Evolutionary conservation across 2,888 invertebrate species (phyloP).

Genomic region (Polyploca ridens): DNA sequence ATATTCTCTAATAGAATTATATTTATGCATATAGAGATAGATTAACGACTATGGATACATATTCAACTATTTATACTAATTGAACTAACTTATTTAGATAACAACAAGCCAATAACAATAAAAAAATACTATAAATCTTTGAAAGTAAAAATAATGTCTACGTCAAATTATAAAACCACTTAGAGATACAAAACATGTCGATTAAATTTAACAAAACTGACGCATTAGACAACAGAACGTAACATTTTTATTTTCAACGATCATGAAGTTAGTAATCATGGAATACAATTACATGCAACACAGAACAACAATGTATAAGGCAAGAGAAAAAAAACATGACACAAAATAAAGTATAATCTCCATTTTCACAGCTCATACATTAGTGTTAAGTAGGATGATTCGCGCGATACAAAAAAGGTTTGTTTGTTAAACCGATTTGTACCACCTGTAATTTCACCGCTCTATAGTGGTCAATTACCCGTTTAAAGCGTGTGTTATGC

Average conservation of each 20-base stretch:
- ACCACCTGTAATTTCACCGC: constrained; percentile 5
- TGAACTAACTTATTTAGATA: not conserved
- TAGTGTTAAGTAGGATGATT: constrained; percentile 3
- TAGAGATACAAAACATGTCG: not conserved
- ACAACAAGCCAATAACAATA: constrained; percentile 17
- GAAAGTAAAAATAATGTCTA: not conserved
- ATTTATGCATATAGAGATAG: not conserved
- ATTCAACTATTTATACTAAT: not conserved
- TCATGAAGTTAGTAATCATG: constrained; percentile 22
- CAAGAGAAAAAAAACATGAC: constrained; percentile 33
- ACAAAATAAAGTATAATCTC: constrained; percentile 27
- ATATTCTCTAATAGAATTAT: not conserved
- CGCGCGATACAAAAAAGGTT: constrained; percentile 4
- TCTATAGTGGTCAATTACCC: constrained; percentile 8
- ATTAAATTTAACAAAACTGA: not conserved
- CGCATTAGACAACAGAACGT: not conserved
- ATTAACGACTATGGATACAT: not conserved
- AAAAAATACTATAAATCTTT: not conserved
- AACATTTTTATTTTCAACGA: constrained; percentile 24
- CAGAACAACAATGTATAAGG: constrained; percentile 46
- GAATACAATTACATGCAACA: constrained; percentile 62
- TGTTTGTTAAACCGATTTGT: not conserved
- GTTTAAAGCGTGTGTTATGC: constrained; percentile 33
- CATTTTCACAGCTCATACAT: constrained; percentile 17
- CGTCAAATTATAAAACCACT: not conserved